Evolutionary conservation across 2,888 invertebrate genomes (phyloP), one percentile per base, ranked within the genome.

Genomic region (Apamea anceps): DNA sequence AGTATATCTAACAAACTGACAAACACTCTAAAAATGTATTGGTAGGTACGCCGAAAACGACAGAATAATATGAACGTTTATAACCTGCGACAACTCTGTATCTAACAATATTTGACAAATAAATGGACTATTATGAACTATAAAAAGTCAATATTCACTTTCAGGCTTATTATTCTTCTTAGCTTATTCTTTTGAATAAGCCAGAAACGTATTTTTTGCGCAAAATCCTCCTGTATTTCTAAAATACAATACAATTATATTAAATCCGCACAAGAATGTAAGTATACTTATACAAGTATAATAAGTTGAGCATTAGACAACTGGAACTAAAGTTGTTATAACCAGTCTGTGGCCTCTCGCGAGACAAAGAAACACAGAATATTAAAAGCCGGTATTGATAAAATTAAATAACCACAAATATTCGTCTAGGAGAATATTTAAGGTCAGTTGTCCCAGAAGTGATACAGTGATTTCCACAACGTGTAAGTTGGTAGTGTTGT

Each of bases 361-460:
- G 10, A 65, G 12, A 72, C 81, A 65, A 54, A 73, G 15, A 77
- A 48, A n/a, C 0, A 66, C 45, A 67, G 6, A 42, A 57, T 51
- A 74, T 72, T 72, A 57, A 75, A 73, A 71, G 37, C 67, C 68
- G 66, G 42, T 80, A 71, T 71, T 28, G 25, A 12, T 51, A 66
- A 32, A 60, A 48, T 75, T 70, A 65, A 74, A 82, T n/a, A 62
- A 37, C 32, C n/a, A 72, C 7, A 63, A 54, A 73, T 72, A 78
- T 57, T 66, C 63, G 8, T 66, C 37, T 54, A 51, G 18, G 10
- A 57, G 66, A 63, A 77, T 51, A 32, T n/a, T 15, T 8, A 80
- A 81, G 80, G 80, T 87, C 82, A 80, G 80, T 73, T 73, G 77
- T 72, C 77, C 73, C 68, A 78, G 68, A 79, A 76, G 37, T 65